phyloP scores from a whole-genome alignment of 2,888 invertebrate genomes.

The Macaria liturata region DNA sequence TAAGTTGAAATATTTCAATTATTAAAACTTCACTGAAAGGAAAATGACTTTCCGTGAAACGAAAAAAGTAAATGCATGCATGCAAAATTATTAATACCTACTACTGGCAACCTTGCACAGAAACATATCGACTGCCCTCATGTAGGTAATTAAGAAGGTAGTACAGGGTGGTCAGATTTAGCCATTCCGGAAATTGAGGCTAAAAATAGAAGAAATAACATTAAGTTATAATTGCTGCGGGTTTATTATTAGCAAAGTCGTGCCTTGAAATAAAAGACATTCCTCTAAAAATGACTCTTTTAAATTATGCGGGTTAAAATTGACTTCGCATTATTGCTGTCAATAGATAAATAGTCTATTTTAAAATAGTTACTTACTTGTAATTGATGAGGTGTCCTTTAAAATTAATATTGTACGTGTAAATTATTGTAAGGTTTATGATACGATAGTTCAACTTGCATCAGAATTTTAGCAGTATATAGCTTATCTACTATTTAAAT shows the following conservation, averaged over 20 bases:
- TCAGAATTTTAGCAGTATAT: too few species aligned
- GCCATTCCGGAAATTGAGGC: slow-evolving; percentile 2
- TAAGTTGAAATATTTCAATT: too few species aligned
- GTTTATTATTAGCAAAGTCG: not conserved
- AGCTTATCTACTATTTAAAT: too few species aligned
- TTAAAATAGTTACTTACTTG: too few species aligned
- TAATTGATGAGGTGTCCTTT: too few species aligned
- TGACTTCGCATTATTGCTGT: too few species aligned
- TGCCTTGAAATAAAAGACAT: slow-evolving; percentile 9
- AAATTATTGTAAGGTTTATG: too few species aligned
- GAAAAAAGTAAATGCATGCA: slow-evolving; percentile 43
- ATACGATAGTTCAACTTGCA: too few species aligned
- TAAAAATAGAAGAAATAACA: slow-evolving; percentile 2
- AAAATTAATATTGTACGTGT: too few species aligned
- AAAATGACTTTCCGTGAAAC: slow-evolving; percentile 38
- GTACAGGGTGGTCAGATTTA: slow-evolving; percentile 12
- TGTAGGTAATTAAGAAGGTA: slow-evolving; percentile 33
- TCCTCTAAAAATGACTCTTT: not conserved
- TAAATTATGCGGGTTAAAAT: slow-evolving; percentile 11
- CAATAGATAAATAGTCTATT: too few species aligned
- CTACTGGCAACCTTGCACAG: slow-evolving; percentile 46
- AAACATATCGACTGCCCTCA: slow-evolving; percentile 25
- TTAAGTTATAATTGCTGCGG: slow-evolving; percentile 1
- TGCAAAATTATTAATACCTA: slow-evolving; percentile 7
- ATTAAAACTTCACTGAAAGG: not conserved